Evolutionary conservation across 2,797 vertebrate genomes (phyloP).

Genomic region (Centropyge bicolor): DNA sequence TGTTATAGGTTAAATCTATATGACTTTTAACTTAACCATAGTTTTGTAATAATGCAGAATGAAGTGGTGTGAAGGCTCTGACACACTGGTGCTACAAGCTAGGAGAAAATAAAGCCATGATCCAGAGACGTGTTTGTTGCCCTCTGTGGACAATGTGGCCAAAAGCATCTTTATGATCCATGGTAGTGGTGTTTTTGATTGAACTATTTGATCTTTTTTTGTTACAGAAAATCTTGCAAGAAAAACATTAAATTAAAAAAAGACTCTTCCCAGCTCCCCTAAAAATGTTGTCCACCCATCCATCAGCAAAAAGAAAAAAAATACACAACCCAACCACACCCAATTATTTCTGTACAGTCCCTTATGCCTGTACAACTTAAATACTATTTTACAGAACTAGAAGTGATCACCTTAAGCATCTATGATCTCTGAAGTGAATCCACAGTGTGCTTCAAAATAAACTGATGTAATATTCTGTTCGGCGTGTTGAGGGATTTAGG

Average conservation of each 20-base stretch:
- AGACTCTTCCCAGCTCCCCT: background rate
- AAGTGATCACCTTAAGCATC: background rate
- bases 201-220: background rate
- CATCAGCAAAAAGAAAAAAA: background rate
- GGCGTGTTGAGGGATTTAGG: constrained; percentile 10
- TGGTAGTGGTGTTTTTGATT: background rate
- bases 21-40: background rate
- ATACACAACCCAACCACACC: background rate
- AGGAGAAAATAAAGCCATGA: background rate
- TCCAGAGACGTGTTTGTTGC: background rate
- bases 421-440: background rate
- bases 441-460: background rate
- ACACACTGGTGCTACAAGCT: background rate
- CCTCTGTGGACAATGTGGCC: background rate
- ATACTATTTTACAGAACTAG: background rate
- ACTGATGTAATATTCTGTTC: constrained; percentile 6
- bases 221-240: background rate
- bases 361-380: background rate
- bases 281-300: too few relatives aligned
- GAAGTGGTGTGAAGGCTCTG: background rate
- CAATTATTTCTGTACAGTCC: background rate
- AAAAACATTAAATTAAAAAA: background rate
- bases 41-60: background rate
- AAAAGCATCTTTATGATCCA: background rate
- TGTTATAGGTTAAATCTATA: background rate